These are phyloP conservation scores for Rhadinocentrus ornatus DNA, from an alignment of 2,797 vertebrate species.

Conservation along the genomic window DNA sequence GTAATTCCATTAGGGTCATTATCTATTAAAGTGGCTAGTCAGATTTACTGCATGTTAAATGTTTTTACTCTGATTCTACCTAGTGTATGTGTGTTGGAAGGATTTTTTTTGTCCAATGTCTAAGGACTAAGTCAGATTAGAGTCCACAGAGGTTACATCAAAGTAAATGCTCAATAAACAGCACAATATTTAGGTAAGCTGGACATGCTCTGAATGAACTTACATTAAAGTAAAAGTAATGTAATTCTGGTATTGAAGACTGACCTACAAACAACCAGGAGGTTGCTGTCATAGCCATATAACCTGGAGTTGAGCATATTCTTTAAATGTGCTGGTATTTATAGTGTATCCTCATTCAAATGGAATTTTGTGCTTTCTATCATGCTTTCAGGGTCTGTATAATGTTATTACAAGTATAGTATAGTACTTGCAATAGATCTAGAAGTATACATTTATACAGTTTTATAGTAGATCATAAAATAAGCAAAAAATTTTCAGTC, in stretches of 20 bases:
- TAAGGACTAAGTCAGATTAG: constrained; percentile 10
- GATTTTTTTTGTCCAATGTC: constrained; percentile 7
- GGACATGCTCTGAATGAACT: constrained; percentile 14
- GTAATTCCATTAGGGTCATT: constrained; percentile 27
- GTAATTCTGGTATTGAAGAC: constrained; percentile 16
- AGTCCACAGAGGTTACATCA: not conserved
- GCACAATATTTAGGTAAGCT: not conserved
- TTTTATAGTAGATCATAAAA: constrained; percentile 11
- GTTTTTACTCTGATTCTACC: too few relatives aligned
- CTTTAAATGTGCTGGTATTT: constrained; percentile 2
- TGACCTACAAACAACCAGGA: constrained; percentile 8
- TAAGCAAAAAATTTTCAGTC: not conserved
- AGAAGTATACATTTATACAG: not conserved
- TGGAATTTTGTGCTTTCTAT: not conserved
- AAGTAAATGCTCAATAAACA: not conserved
- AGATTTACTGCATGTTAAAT: constrained; percentile 1
- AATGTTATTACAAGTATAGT: constrained; percentile 7
- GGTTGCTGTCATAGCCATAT: not conserved
- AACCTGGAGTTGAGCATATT: constrained; percentile 3
- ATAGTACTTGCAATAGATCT: too few relatives aligned
- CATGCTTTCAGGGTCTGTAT: constrained; percentile 2
- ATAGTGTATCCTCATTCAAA: not conserved
- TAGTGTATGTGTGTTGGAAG: not conserved
- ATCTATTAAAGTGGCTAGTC: constrained; percentile 32
- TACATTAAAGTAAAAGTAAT: constrained; percentile 6